Evolutionary conservation across 2,113 vertebrate species (phyloP), one percentile per base, ranked within the genome.

Genomic region (Coreoperca whiteheadi): DNA sequence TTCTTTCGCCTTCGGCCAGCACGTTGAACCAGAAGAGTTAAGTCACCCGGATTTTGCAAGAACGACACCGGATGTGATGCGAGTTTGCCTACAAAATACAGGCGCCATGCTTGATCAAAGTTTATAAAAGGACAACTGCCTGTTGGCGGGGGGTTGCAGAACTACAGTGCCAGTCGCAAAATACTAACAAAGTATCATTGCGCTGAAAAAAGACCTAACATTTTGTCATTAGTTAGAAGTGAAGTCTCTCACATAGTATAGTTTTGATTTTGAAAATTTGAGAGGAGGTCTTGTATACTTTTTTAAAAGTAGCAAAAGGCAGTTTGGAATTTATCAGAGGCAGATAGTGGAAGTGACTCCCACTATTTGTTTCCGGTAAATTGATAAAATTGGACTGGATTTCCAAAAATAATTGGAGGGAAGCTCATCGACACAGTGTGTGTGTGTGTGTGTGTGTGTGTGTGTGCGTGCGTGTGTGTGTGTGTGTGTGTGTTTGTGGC

Each of bases 61-160:
- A 61, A 6, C 14, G 9, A 66, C 34, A 57, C 25, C 74, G 54
- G 67, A 71, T 18, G 57, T 64, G 2, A 7, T 1, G 23, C 1
- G 2, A 6, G 1, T 7, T 1, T 16, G 6, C 37, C 54, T 74
- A 15, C 56, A 77, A 81, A 90, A 73, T 85, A 88, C 90, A 85
- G 70, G 56, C n/a, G 1, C 10, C 10, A 1, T 0, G 8, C 9
- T 9, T 20, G 3, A 56, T 4, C 20, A 23, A 21, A 23, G 20
- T 54, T 23, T 14, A 14, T 37, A 65, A 57, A 16, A 70, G 18
- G 8, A 14, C 14, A 15, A 14, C 8, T 56, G 2, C 20, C 12
- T 23, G n/a, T 12, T 41, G 15, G 21, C 0, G 23, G 8, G 9
- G 0, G 7, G n/a, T n/a, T 6, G n/a, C 4, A 34, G 1, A 77